Percentiles rank a stretch among this genome's conserved stretches.
Conservation (phyloP, 2,797 vertebrate species). For the Spinus pinus region DNA sequence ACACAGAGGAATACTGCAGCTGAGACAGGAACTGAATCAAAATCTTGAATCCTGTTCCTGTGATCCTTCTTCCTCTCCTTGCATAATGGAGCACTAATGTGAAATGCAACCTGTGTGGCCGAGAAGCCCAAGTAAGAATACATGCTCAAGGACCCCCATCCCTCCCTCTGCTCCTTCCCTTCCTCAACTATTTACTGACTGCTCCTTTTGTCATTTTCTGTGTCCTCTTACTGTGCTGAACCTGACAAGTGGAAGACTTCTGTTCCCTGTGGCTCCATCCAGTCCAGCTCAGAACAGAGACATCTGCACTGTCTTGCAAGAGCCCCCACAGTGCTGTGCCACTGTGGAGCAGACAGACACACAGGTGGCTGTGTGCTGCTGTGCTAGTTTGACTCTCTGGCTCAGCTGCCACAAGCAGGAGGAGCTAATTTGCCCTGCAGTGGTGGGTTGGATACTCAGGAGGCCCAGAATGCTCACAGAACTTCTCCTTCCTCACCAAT, state of each 20-base stretch:
- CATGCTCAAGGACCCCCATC: background rate
- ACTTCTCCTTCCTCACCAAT: background rate
- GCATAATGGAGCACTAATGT: background rate
- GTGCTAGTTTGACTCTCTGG: background rate
- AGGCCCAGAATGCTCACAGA: background rate
- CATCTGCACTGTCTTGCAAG: background rate
- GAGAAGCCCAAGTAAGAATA: background rate
- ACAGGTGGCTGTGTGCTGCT: background rate
- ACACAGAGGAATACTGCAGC: background rate
- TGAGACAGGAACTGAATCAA: background rate
- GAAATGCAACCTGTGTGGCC: background rate
- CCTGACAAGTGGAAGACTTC: background rate
- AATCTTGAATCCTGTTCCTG: background rate
- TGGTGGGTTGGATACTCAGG: background rate
- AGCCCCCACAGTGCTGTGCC: background rate
- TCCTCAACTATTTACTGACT: background rate
- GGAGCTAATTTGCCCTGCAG: background rate
- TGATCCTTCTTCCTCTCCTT: background rate
- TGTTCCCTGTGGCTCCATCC: background rate
- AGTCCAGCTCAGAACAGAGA: background rate
- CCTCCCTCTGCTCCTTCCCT: background rate
- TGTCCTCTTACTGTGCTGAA: background rate
- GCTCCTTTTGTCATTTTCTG: background rate
- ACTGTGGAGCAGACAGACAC: background rate
- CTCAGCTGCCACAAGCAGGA: background rate